Evolutionary conservation across 2,888 invertebrate genomes (phyloP), one percentile per base, ranked within the genome.

Genomic region (Coenonympha arcania): DNA sequence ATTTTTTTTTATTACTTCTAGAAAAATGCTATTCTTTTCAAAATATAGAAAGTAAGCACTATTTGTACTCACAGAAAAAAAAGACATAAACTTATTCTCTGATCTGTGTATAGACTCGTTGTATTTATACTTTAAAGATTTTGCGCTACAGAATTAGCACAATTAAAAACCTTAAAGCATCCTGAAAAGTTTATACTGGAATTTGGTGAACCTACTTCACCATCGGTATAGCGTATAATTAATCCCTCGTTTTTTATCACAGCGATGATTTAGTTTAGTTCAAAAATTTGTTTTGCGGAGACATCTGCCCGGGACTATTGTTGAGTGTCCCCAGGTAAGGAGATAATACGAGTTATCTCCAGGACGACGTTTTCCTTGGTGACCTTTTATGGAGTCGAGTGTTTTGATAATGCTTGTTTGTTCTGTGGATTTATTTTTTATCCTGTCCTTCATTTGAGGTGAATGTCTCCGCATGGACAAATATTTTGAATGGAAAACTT

Each of bases 251-350:
- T 81, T 71, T 82, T 80, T 79, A 71, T 69, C 62, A 68, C 59
- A 52, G 62, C 64, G 66, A 74, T 79, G 80, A 78, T 79, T 81
- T 76, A 79, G 73, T 71, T 66, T 64, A 73, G 75, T 75, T 73
- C 74, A 76, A 67, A 77, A 83, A 82, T 83, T 84, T 84, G 76
- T 84, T 83, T 82, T 79, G 82, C 79, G 67, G 71, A 68, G 83
- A 81, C 86, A 85, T 84, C 85, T 85, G 86, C 79, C 76, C 73
- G 64, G 70, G 62, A 55, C 74, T 62, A 76, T 84, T 84, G 83
- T 83, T 71, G 66, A 60, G 70, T 72, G 71, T 76, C 76, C 71
- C 75, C 83, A 83, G 81, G 83, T 81, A 83, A 74, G 69, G 73
- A 77, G 78, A 82, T 81, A 85, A 84, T 78, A 68, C 73, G 76